A percentile compares a stretch with the other conserved stretches of the same genome.
These are phyloP conservation scores for Poecile montanus DNA, from an alignment of 2,797 vertebrate genomes.

Conservation along the genomic window DNA sequence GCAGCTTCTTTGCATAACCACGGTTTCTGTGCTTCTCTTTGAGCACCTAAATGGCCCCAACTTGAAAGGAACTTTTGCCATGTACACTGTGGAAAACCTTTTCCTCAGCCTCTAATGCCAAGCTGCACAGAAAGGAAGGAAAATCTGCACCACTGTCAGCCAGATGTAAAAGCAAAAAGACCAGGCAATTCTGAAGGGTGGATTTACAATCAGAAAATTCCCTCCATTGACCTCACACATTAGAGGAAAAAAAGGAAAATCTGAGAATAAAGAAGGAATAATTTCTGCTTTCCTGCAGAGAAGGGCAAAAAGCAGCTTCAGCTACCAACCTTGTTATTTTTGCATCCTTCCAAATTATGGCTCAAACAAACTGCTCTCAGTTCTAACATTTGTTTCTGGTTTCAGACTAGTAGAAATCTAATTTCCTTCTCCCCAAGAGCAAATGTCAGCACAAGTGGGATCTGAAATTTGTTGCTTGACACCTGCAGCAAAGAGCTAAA, in stretches of 20 bases:
- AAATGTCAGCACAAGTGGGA: constrained; percentile 71
- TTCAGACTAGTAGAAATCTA: constrained; percentile 75
- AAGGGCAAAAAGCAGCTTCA: constrained; percentile 38
- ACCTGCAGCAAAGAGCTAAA: constrained; percentile 69
- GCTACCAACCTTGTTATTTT: constrained; percentile 47
- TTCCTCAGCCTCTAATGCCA: background rate
- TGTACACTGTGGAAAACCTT: background rate
- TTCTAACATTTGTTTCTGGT: constrained; percentile 76
- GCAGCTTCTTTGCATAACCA: background rate
- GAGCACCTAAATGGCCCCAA: rapidly evolving
- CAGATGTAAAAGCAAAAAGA: rapidly evolving
- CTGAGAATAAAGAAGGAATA: background rate
- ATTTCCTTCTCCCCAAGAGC: constrained; percentile 71
- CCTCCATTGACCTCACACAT: background rate
- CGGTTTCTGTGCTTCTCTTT: background rate
- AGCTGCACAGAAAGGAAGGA: background rate
- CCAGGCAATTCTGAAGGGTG: background rate
- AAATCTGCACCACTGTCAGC: background rate
- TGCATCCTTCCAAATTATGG: constrained; percentile 50
- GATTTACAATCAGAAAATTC: background rate
- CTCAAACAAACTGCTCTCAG: constrained; percentile 70
- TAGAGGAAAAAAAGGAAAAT: background rate
- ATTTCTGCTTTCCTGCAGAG: background rate
- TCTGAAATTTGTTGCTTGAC: constrained; percentile 71
- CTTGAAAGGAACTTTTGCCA: rapidly evolving